Conservation (phyloP, 2,113 vertebrate genomes). For the Felis chaus region DNA sequence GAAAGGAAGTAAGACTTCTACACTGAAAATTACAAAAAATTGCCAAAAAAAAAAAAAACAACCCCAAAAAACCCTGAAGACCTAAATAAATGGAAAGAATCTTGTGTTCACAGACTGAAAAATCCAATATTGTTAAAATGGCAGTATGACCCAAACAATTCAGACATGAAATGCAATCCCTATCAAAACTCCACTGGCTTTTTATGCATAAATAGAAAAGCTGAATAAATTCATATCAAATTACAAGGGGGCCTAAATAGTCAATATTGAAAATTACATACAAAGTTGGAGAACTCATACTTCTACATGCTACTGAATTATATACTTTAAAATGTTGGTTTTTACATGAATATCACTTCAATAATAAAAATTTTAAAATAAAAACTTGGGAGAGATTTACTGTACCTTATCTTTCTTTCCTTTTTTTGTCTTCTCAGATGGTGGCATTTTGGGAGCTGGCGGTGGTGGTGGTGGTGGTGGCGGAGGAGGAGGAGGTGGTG, state of each 20-base stretch:
- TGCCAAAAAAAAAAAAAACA: neutral
- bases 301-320: neutral
- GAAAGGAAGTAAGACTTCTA: neutral
- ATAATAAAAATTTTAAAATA: neutral
- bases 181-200: neutral
- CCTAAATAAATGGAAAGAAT: neutral
- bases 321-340: neutral
- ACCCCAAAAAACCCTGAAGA: neutral
- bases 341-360: neutral
- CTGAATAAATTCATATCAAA: neutral
- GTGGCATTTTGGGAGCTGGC: conserved; percentile 80
- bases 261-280: neutral
- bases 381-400: neutral
- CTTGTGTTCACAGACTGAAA: neutral
- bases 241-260: neutral
- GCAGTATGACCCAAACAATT: neutral
- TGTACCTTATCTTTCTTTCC: conserved; percentile 94
- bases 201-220: neutral
- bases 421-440: conserved; percentile 91
- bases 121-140: neutral
- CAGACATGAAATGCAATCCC: neutral
- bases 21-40: neutral
- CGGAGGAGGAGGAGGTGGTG: conserved; percentile 73
- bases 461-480: conserved; percentile 76
- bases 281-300: neutral